Evolutionary conservation across 2,888 invertebrate species (phyloP), one percentile per base, ranked within the genome.

Genomic region (Melanophora roralis): DNA sequence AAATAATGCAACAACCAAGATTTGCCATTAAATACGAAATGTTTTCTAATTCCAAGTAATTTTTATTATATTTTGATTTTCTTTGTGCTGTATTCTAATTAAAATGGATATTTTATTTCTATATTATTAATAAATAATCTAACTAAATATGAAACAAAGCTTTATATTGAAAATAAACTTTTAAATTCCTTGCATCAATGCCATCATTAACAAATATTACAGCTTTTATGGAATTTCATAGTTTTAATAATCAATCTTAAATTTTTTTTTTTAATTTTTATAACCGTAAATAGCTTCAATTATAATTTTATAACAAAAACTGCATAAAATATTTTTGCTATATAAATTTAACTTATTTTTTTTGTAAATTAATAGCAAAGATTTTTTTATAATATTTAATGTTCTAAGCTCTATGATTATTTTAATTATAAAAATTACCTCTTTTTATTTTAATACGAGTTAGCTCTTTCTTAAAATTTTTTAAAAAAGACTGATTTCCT

Each of bases 401-500:
- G 9, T 34, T 21, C 8, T 38, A 51, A 47, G 9, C 7, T 3
- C 43, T 62, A 32, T 2, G 7, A 60, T n/a, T n/a, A n/a, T n/a
- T n/a, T n/a, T n/a, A n/a, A n/a, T n/a, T n/a, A n/a, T n/a, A n/a
- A n/a, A n/a, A n/a, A n/a, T n/a, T n/a, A n/a, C n/a, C n/a, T n/a
- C n/a, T n/a, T n/a, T n/a, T n/a, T n/a, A n/a, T n/a, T n/a, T n/a
- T n/a, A 60, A 62, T 53, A 51, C 65, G 71, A 59, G 47, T 51
- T 62, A 62, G 47, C 62, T 72, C 55, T 64, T 68, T 68, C 51
- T 65, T 64, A 51, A 57, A n/a, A 64, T 51, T 43, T 67, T 59
- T 72, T 64, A 64, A 75, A 88, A 88, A 88, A 89, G 89, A 89
- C 89, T 89, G 89, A 89, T 89, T 89, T 89, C 88, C 76, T 65